Conservation (phyloP, 2,113 vertebrate species). For the Pangasianodon hypophthalmus region DNA sequence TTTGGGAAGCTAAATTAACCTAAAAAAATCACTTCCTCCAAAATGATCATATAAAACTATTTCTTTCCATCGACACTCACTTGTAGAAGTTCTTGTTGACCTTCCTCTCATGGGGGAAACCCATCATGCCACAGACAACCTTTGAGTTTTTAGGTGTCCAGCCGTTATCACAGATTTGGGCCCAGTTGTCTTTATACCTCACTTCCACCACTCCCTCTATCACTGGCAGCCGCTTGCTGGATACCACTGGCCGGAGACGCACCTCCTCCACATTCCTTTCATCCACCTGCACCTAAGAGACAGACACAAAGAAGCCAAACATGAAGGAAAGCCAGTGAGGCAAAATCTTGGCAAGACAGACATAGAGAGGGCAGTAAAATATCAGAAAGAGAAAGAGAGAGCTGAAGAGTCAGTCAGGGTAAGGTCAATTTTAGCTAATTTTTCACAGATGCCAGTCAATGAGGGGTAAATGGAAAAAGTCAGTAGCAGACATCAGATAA, state of each 20-base stretch:
- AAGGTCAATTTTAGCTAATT: neutral
- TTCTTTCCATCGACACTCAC: conserved; percentile 72
- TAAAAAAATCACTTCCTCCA: neutral
- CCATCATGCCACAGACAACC: conserved; percentile 93
- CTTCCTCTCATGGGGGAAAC: conserved; percentile 88
- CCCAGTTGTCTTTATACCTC: conserved; percentile 82
- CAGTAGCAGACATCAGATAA: conserved; percentile 25
- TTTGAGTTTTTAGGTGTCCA: conserved; percentile 87
- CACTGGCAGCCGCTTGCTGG: conserved; percentile 77
- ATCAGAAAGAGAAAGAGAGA: neutral
- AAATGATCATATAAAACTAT: neutral
- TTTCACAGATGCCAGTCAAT: conserved; percentile 7
- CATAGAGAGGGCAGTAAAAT: neutral
- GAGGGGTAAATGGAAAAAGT: conserved; percentile 17
- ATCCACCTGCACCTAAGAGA: conserved; percentile 74
- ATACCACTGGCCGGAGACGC: conserved; percentile 79
- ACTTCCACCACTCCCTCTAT: conserved; percentile 91
- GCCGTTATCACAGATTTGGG: conserved; percentile 85
- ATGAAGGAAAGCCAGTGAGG: neutral
- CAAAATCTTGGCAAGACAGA: neutral
- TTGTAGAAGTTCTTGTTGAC: conserved; percentile 95
- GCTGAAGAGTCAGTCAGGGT: neutral
- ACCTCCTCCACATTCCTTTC: conserved; percentile 88
- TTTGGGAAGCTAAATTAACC: neutral
- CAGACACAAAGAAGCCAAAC: neutral